Conservation (phyloP, 2,797 vertebrate species). For the Danionella dracula region DNA sequence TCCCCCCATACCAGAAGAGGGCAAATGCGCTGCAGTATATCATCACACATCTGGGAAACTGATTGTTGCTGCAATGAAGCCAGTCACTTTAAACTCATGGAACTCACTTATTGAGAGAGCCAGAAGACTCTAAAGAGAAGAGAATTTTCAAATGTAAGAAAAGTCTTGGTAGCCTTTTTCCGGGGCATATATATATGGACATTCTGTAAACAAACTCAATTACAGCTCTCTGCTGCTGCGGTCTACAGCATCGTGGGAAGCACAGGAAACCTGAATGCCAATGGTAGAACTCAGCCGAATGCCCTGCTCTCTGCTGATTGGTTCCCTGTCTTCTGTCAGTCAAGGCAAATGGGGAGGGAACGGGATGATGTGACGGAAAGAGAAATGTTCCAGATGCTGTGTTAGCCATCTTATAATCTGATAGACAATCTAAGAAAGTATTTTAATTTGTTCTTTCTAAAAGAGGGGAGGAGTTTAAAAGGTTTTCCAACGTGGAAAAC, state of each 20-base stretch:
- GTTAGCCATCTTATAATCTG: background rate
- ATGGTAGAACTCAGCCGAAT: conserved; percentile 9
- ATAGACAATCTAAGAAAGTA: conserved; percentile 30
- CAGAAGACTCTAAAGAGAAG: no score
- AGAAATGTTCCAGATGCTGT: background rate
- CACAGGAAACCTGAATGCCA: conserved; percentile 13
- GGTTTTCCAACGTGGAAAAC: conserved; percentile 55
- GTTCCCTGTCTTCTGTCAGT: background rate
- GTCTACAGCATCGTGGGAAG: conserved; percentile 37
- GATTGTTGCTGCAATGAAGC: conserved; percentile 30
- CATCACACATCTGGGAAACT: conserved; percentile 72
- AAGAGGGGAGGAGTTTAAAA: conserved; percentile 34
- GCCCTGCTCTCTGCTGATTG: conserved; percentile 22
- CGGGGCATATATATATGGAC: conserved; percentile 4
- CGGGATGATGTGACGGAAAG: background rate
- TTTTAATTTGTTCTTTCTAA: conserved; percentile 42
- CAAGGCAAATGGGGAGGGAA: background rate
- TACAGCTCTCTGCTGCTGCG: conserved; percentile 28
- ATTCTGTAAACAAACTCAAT: conserved; percentile 37
- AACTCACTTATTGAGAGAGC: no score
- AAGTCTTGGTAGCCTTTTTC: conserved; percentile 13
- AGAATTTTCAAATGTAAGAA: no score
- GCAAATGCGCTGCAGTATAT: conserved; percentile 61
- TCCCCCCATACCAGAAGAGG: conserved; percentile 44
- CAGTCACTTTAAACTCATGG: conserved; percentile 13